Evolutionary conservation across 2,113 vertebrate genomes (phyloP).

Genomic region (Quiscalus mexicanus): DNA sequence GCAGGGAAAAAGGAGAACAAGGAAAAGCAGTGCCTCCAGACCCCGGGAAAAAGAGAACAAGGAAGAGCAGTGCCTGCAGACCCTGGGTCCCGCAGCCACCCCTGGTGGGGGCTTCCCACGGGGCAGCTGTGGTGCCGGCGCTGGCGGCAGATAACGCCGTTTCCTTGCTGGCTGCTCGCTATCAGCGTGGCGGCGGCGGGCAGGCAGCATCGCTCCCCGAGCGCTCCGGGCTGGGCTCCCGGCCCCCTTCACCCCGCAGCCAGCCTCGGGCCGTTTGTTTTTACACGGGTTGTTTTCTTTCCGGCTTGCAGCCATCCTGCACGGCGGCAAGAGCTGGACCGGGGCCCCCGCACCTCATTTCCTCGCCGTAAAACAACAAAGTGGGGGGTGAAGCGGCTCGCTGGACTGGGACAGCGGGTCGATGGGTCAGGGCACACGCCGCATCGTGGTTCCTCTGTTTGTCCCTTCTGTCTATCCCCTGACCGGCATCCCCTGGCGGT

Average conservation of each 20-base stretch:
- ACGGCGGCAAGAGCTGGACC: background rate
- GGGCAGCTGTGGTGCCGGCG: background rate
- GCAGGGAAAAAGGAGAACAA: background rate
- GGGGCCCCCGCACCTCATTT: slow-evolving; percentile 43
- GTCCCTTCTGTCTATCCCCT: background rate
- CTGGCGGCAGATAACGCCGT: slow-evolving; percentile 38
- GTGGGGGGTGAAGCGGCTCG: background rate
- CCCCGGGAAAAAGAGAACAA: background rate
- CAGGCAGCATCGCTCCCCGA: background rate
- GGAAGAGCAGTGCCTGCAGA: background rate
- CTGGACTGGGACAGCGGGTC: background rate
- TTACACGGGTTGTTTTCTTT: slow-evolving; percentile 63
- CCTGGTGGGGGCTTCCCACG: accelerated
- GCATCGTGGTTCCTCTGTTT: background rate
- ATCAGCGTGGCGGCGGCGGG: background rate
- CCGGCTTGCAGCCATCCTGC: slow-evolving; percentile 14
- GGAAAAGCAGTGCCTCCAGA: background rate
- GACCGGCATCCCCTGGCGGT: background rate
- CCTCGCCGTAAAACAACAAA: slow-evolving; percentile 68
- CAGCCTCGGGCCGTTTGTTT: background rate
- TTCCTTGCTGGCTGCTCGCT: background rate
- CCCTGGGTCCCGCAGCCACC: background rate
- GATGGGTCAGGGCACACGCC: slow-evolving; percentile 40
- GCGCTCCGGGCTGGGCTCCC: background rate
- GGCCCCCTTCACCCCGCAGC: background rate